A percentile compares a stretch with the other conserved stretches of the same genome.
Conservation (phyloP, 2,113 vertebrate species). For the Eudyptes chrysolophus region DNA sequence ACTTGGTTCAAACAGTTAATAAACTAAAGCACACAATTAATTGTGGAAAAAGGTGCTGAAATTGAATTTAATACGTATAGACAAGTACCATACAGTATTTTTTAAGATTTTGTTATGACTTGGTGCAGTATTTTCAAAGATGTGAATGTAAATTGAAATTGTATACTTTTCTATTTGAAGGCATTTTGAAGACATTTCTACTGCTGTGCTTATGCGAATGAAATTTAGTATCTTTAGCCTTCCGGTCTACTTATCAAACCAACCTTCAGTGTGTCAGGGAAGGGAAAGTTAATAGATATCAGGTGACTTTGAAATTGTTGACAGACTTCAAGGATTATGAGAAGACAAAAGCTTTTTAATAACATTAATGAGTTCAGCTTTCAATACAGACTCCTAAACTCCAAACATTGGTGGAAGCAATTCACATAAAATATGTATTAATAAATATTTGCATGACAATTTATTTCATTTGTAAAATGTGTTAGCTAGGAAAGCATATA, state of each 20-base stretch:
- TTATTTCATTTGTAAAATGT: background rate
- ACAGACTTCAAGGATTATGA: background rate
- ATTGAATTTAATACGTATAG: background rate
- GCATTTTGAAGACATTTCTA: background rate
- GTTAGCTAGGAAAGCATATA: background rate
- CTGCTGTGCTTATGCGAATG: background rate
- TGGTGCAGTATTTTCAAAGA: background rate
- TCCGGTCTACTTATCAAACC: background rate
- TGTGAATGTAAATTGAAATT: background rate
- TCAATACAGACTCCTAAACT: background rate
- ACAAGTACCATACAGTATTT: background rate
- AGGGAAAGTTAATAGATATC: background rate
- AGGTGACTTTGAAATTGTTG: background rate
- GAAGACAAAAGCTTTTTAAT: background rate
- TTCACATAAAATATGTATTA: background rate
- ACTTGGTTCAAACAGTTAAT: background rate
- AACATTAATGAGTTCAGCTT: background rate
- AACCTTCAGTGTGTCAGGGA: background rate
- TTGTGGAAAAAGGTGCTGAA: background rate
- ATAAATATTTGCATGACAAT: background rate
- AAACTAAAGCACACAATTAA: background rate
- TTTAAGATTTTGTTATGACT: background rate
- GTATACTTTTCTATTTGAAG: background rate
- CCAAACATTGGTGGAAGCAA: background rate
- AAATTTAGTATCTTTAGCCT: background rate